These are phyloP conservation scores for Diplosoma virens DNA, from an alignment of 23 tunicate species.

Conservation along the genomic window DNA sequence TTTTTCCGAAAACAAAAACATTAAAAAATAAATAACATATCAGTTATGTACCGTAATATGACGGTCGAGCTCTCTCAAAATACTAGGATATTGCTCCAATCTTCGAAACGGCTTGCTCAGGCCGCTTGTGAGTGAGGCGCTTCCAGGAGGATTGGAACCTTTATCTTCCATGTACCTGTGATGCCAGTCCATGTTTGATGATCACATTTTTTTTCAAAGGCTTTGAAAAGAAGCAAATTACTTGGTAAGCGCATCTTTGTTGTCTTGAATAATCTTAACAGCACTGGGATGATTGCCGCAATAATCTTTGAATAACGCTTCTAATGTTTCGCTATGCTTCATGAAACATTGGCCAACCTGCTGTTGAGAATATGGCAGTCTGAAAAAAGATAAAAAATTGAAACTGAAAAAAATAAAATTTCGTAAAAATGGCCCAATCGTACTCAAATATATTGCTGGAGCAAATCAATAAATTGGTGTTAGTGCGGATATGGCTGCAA, in stretches of 20 bases:
- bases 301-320: conserved; percentile 51
- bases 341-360: conserved; percentile 63
- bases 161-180: conserved; percentile 66
- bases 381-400: background rate
- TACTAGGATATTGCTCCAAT: conserved; percentile 75
- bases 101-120: conserved; percentile 76
- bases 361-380: conserved; percentile 68
- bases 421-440: too few species aligned
- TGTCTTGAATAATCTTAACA: conserved; percentile 54
- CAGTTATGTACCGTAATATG: conserved; percentile 52
- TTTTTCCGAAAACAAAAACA: too few species aligned
- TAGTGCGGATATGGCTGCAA: too few species aligned
- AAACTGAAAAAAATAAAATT: too few species aligned
- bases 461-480: too few species aligned
- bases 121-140: conserved; percentile 48
- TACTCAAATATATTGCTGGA: too few species aligned
- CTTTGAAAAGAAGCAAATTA: too few species aligned
- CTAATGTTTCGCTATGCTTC: conserved; percentile 59
- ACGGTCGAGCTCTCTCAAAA: conserved; percentile 66
- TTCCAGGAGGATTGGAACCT: conserved; percentile 37
- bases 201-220: too few species aligned
- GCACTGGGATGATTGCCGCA: conserved; percentile 87
- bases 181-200: too few species aligned
- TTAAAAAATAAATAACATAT: too few species aligned
- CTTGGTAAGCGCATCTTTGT: conserved; percentile 47